These are phyloP conservation scores for Rhinophrynus dorsalis DNA, from an alignment of 2,797 vertebrate genomes.

Conservation along the genomic window DNA sequence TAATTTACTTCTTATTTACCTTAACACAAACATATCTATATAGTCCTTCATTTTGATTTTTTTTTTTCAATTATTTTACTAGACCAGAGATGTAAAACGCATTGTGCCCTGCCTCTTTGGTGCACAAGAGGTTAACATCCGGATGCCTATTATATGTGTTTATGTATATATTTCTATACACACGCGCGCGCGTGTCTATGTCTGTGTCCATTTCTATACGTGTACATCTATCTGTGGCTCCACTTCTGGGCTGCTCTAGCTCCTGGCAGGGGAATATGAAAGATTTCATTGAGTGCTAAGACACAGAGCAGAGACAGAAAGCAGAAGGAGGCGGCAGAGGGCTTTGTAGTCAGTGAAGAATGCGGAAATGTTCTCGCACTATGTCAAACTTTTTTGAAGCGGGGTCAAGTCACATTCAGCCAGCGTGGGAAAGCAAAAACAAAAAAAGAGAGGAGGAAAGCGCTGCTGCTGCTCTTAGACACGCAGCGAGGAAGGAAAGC, in stretches of 20 bases:
- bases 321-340: conserved; percentile 88
- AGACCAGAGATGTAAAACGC: no score
- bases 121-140: no score
- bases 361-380: conserved; percentile 98
- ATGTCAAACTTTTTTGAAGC: conserved; percentile 98
- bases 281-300: conserved; percentile 84
- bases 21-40: no score
- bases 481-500: conserved; percentile 52
- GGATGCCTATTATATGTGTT: no score
- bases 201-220: no score
- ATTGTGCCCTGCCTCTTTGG: no score
- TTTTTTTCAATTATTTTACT: no score
- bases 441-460: conserved; percentile 50
- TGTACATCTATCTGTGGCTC: no score
- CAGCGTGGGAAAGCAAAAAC: conserved; percentile 93
- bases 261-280: conserved; percentile 81
- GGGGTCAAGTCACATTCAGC: conserved; percentile 97
- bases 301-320: conserved; percentile 81
- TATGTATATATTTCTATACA: neutral
- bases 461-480: conserved; percentile 55
- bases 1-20: no score
- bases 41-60: no score
- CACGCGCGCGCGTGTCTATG: neutral
- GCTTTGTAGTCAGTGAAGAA: conserved; percentile 97
- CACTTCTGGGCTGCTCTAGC: conserved; percentile 41